phyloP scores from a whole-genome alignment of 92 coral and sea anemone genomes.

The Muricea muricata region DNA sequence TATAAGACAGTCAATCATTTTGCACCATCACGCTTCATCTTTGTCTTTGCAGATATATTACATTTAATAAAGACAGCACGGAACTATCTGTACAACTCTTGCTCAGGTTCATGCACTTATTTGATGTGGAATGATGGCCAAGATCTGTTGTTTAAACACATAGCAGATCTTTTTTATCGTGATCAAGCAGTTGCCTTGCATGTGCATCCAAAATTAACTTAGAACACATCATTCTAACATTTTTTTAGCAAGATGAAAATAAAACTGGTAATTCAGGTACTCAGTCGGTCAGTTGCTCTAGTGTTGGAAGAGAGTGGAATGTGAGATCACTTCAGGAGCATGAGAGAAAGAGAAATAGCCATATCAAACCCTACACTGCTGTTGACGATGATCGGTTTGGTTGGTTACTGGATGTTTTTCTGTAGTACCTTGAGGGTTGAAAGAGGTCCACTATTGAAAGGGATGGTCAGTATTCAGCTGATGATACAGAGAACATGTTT shows the following conservation, averaged over 20 bases:
- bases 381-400: conserved; percentile 67
- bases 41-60: conserved; percentile 27
- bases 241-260: conserved; percentile 25
- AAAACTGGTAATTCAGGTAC: conserved; percentile 30
- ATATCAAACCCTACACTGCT: conserved; percentile 73
- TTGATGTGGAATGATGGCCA: conserved; percentile 49
- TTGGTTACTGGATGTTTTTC: conserved; percentile 17
- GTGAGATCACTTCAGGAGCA: conserved; percentile 64
- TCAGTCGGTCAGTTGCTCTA: conserved; percentile 14
- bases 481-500: conserved; percentile 61
- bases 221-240: conserved; percentile 37
- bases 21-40: conserved; percentile 16
- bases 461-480: conserved; percentile 54
- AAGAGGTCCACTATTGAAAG: conserved; percentile 30
- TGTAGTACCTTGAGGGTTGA: conserved; percentile 13
- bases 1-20: conserved; percentile 29
- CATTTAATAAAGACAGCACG: conserved; percentile 33
- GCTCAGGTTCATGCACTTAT: conserved; percentile 21
- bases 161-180: conserved; percentile 26
- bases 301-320: conserved; percentile 11
- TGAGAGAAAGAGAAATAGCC: conserved; percentile 67
- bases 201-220: conserved; percentile 19
- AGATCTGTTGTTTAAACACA: conserved; percentile 21
- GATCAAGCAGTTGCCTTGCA: conserved; percentile 24
- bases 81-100: conserved; percentile 31